phyloP scores from a whole-genome alignment of 1,140 invertebrate species.

The Lucilia sericata region DNA sequence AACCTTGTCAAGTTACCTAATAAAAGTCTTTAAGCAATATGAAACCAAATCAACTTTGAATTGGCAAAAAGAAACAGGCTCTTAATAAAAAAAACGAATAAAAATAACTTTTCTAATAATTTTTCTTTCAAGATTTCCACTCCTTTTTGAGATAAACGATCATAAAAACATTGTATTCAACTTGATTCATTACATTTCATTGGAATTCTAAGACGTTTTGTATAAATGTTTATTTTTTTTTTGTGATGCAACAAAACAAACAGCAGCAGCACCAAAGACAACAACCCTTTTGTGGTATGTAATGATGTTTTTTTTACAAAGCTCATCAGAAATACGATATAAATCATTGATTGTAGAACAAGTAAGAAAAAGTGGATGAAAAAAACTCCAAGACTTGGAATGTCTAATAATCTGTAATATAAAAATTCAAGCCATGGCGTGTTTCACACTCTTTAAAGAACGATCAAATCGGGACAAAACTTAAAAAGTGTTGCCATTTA shows the following conservation, averaged over 20 bases:
- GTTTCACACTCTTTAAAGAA: constrained; percentile 35
- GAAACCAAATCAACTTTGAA: neutral
- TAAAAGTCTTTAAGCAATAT: neutral
- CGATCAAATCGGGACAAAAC: neutral
- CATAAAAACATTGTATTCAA: neutral
- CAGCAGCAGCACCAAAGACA: constrained; percentile 25
- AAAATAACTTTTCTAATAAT: neutral
- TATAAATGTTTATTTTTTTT: neutral
- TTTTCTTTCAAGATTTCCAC: neutral
- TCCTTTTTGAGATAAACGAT: neutral
- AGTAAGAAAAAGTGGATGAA: neutral
- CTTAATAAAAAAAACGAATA: neutral
- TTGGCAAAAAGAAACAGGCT: too few relatives aligned
- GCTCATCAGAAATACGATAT: constrained; percentile 43
- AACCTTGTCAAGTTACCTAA: neutral
- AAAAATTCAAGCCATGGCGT: constrained; percentile 42
- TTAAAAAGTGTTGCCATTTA: constrained; percentile 29
- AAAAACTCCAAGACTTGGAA: neutral
- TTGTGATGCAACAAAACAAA: neutral
- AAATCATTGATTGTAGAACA: constrained; percentile 34
- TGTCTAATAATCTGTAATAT: constrained; percentile 44
- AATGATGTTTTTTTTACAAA: neutral
- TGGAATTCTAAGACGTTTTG: constrained; percentile 25
- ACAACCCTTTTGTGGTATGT: constrained; percentile 42
- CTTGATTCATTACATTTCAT: constrained; percentile 41